Base-by-base conservation (phyloP, 2,113 vertebrate species). In the Pygathrix nemaeus region DNA sequence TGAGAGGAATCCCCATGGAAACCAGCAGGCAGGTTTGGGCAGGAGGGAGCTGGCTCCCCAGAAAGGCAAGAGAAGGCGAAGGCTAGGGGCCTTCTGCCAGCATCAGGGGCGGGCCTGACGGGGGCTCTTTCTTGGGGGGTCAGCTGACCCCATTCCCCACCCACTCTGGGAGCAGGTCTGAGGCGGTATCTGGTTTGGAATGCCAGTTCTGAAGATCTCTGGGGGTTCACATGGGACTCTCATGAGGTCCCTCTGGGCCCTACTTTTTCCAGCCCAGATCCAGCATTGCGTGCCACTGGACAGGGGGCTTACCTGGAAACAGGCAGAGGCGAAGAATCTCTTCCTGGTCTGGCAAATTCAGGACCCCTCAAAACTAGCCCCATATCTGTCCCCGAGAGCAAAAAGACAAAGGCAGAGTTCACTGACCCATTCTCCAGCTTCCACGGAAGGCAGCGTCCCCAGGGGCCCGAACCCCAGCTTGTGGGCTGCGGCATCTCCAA, bases 1-100 rank as follows among this genome's bases (percentile, higher is more conserved):
- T 94, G 91, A 90, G 89, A 93, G 82, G 94, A 95, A 97, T 98
- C 97, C 97, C 98, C 97, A 96, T 98, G 98, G 98, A 98, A 98
- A 98, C 98, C 96, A 93, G 96, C 94, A 94, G 94, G 86, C 97
- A 96, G 92, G 92, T 97, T 97, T 97, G 97, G 98, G 82, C 90
- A 40, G 95, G 96, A 97, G 94, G 98, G 90, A 97, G 45, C 78
- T 90, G 93, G 91, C 90, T 98, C 96, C 96, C 89, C 84, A 85
- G 96, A 95, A 96, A 93, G 1, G 1, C 18, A 50, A n/a, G 70
- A 84, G 52, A 21, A 50, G 61, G 92, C 38, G 38, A 23, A 73
- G 45, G 13, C 30, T 59, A 59, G 72, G 9, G n/a, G 40, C 38
- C 23, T 83, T 8, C 14, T 30, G 25, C 0, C 0, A 25, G 82